Evolutionary conservation across 2,113 vertebrate species (phyloP), one percentile per base, ranked within the genome.

Genomic region (Heterochromis multidens): DNA sequence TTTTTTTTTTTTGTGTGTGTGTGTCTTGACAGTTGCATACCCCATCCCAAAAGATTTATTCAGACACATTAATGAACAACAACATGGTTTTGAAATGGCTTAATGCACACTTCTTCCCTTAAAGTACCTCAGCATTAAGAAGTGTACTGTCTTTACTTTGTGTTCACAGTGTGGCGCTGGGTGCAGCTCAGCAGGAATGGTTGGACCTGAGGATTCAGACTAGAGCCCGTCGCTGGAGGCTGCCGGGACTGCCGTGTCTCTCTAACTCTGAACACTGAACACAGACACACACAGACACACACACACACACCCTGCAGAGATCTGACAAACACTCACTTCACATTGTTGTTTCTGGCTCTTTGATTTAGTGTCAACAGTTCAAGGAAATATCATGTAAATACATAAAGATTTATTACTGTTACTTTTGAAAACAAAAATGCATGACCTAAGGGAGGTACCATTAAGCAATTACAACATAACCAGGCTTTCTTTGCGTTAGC

Each of bases 161-260:
- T 85, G 29, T 4, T 81, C 9, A 5, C 78, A 94, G 93, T 84
- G 11, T 70, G 3, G 86, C 74, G 37, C 81, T 93, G 62, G 92
- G 91, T 10, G 57, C 83, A 2, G 58, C 72, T 78, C 93, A 93
- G 79, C 90, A 90, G 82, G 90, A 93, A 1, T 94, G 93, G 93
- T 52, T 94, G 33, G 88, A 94, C 89, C 83, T 94, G 63, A 90
- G 93, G 86, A 88, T 91, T 79, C 90, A 92, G 25, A 87, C 52
- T 37, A 81, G 46, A 1, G 12, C 79, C 13, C 84, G 72, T 9
- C 87, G 87, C 10, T 94, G 93, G 93, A 85, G 87, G 85, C 77
- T 94, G 46, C 91, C 88, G 0, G 86, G 87, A 65, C 85, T 94
- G 33, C 90, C 72, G 8, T 92, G 93, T 86, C 84, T 94, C 1